A percentile compares a stretch with the other conserved stretches of the same genome.
phyloP scores from a whole-genome alignment of 2,113 vertebrate genomes.

The Muntiacus muntjak region DNA sequence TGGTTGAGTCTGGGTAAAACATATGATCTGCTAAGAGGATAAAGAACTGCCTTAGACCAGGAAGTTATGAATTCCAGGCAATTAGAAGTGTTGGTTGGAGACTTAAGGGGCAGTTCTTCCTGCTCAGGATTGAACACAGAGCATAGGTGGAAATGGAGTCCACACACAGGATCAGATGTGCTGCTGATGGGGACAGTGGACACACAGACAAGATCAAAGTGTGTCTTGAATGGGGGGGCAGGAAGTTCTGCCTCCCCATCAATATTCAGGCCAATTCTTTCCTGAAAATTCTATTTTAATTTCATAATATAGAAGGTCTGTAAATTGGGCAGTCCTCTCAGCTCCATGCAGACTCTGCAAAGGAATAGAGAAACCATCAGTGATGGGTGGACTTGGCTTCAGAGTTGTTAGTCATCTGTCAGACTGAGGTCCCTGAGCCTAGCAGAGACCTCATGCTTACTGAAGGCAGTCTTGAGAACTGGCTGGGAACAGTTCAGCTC shows the following conservation, averaged over 20 bases:
- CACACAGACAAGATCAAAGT: not conserved
- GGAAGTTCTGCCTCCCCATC: not conserved
- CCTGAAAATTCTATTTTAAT: not conserved
- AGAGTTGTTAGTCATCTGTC: constrained; percentile 47
- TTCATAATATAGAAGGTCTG: not conserved
- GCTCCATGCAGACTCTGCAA: not conserved
- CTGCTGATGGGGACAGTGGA: not conserved
- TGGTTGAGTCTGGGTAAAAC: not conserved
- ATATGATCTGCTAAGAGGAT: not conserved
- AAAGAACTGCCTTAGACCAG: not conserved
- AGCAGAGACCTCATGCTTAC: constrained; percentile 47
- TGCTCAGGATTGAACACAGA: not conserved
- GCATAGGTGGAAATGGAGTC: not conserved
- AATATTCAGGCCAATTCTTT: not conserved
- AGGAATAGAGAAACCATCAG: not conserved
- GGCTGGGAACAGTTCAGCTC: not conserved
- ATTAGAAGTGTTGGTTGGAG: not conserved
- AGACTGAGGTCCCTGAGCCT: constrained; percentile 51
- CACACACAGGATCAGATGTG: not conserved
- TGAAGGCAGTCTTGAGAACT: constrained; percentile 62
- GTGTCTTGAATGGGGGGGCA: not conserved
- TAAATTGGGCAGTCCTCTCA: not conserved
- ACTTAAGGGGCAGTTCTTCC: not conserved
- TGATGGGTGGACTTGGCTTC: constrained; percentile 31
- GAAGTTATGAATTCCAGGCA: not conserved